Evolutionary conservation across 2,888 invertebrate genomes (phyloP).

Genomic region (Theristus sp.): DNA sequence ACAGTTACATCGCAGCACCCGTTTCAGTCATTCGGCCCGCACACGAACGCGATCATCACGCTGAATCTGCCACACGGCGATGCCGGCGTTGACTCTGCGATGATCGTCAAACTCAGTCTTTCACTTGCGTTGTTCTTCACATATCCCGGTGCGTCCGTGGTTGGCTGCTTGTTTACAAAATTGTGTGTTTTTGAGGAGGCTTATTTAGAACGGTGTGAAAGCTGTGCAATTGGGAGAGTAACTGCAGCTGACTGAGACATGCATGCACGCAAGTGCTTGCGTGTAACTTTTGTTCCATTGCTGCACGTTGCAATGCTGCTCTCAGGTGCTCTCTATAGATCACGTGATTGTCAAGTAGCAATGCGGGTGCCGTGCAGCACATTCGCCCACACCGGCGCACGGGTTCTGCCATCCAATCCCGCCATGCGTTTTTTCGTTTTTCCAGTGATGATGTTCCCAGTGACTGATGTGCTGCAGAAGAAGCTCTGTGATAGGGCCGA

Average conservation of each 20-base stretch:
- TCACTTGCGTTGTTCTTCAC: constrained; percentile 35
- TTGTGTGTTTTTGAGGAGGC: not conserved
- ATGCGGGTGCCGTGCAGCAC: too few relatives aligned
- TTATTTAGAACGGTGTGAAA: too few relatives aligned
- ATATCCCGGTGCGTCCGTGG: constrained; percentile 30
- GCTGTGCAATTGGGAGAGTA: too few relatives aligned
- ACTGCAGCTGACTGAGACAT: too few relatives aligned
- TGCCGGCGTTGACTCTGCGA: constrained; percentile 29
- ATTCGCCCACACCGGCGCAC: too few relatives aligned
- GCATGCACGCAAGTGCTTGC: too few relatives aligned
- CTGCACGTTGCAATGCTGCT: too few relatives aligned
- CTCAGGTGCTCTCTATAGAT: too few relatives aligned
- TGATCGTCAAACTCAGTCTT: constrained; percentile 33
- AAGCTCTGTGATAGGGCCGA: constrained; percentile 12
- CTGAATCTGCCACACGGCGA: constrained; percentile 30
- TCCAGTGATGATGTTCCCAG: constrained; percentile 33
- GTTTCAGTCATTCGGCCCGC: constrained; percentile 31
- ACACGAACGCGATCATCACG: constrained; percentile 34
- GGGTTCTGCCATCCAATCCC: too few relatives aligned
- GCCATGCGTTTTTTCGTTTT: not conserved
- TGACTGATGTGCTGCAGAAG: constrained; percentile 27
- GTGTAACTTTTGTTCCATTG: too few relatives aligned
- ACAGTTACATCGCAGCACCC: too few relatives aligned
- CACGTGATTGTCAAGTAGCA: too few relatives aligned
- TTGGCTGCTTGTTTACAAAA: not conserved